phyloP scores from a whole-genome alignment of 1,140 invertebrate genomes.

The Luehdorfia chinensis region DNA sequence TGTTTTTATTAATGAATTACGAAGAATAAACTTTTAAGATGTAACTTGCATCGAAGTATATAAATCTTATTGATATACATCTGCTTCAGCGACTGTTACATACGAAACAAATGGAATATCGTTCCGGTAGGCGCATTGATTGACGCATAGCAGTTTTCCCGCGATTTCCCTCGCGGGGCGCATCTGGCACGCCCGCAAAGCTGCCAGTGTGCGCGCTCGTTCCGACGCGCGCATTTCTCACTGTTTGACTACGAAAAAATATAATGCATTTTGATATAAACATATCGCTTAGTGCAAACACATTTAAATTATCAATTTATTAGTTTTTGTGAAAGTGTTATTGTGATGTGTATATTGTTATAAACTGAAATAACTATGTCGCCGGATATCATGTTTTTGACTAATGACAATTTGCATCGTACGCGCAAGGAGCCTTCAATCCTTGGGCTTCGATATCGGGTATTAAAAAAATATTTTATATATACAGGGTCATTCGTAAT shows the following conservation, averaged over 20 bases:
- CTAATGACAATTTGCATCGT: constrained; percentile 72
- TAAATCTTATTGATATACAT: background rate
- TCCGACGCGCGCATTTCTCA: constrained; percentile 24
- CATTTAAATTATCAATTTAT: constrained; percentile 38
- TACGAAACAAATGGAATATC: constrained; percentile 22
- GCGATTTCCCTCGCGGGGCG: constrained; percentile 55
- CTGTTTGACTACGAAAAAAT: constrained; percentile 24
- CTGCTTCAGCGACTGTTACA: background rate
- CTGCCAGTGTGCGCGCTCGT: constrained; percentile 28
- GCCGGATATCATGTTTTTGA: constrained; percentile 75
- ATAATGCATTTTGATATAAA: constrained; percentile 72
- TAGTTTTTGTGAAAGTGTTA: constrained; percentile 43
- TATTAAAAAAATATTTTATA: constrained; percentile 33
- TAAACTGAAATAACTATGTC: constrained; percentile 47
- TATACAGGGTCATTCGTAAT: too few species aligned
- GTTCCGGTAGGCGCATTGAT: constrained; percentile 35
- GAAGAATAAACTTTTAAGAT: too few species aligned
- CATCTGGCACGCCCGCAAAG: constrained; percentile 26
- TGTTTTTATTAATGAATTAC: too few species aligned
- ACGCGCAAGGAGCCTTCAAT: constrained; percentile 69
- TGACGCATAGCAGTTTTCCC: constrained; percentile 47
- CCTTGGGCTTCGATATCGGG: constrained; percentile 71
- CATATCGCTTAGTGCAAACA: too few species aligned
- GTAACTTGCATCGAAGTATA: background rate
- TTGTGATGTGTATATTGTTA: constrained; percentile 23